Conservation (phyloP, 2,113 vertebrate genomes). For the Pteropus alecto region DNA sequence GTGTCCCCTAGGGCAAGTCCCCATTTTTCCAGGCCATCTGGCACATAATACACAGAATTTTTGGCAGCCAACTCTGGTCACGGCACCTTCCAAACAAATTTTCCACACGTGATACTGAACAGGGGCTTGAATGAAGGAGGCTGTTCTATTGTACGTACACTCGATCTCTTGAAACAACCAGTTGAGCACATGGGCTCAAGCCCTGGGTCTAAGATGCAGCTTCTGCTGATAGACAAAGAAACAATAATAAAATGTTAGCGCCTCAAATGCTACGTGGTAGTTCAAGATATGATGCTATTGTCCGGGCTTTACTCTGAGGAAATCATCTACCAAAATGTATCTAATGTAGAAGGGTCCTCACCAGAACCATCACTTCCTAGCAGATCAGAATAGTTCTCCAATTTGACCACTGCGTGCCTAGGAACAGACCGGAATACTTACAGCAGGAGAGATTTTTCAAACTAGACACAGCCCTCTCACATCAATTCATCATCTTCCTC, state of each 20-base stretch:
- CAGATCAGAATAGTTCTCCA: background rate
- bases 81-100: conserved; percentile 8
- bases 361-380: background rate
- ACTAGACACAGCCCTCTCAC: background rate
- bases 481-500: background rate
- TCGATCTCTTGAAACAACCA: background rate
- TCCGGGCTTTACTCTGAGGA: background rate
- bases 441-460: background rate
- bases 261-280: background rate
- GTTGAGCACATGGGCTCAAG: background rate
- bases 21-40: background rate
- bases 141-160: background rate
- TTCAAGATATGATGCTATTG: background rate
- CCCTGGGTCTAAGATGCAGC: background rate
- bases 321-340: background rate
- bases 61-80: background rate
- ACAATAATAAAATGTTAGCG: background rate
- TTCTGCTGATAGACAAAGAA: background rate
- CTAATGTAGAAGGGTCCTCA: background rate
- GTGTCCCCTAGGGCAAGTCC: background rate
- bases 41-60: background rate
- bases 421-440: background rate
- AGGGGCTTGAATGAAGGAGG: background rate
- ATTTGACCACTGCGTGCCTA: background rate
- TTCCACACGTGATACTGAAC: background rate